A percentile compares a stretch with the other conserved stretches of the same genome.
These are phyloP conservation scores for Andrena trimmerana DNA, from an alignment of 2,888 invertebrate species.

Conservation along the genomic window DNA sequence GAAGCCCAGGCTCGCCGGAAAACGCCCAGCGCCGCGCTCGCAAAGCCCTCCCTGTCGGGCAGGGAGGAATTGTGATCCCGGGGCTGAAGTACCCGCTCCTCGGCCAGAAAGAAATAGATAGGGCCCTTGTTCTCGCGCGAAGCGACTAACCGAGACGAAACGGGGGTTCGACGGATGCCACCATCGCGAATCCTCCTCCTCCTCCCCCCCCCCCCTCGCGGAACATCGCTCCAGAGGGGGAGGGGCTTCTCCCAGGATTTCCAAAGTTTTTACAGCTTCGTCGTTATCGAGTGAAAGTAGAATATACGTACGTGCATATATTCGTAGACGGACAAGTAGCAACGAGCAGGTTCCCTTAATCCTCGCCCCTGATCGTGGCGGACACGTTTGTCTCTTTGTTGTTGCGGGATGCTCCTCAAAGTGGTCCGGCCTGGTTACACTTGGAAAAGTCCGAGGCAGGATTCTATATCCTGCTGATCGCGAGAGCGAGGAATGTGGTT, in stretches of 20 bases:
- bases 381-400: background rate
- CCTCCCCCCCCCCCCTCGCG: background rate
- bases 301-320: slow-evolving; percentile 50
- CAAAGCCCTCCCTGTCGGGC: no score
- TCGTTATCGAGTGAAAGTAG: slow-evolving; percentile 65
- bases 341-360: slow-evolving; percentile 43
- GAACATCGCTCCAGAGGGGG: background rate
- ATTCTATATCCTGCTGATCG: no score
- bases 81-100: no score
- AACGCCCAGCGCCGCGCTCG: background rate
- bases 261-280: slow-evolving; percentile 77
- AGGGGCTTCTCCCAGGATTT: slow-evolving; percentile 50
- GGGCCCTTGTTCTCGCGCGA: no score
- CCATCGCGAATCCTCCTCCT: slow-evolving; percentile 4
- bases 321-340: slow-evolving; percentile 52
- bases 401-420: no score
- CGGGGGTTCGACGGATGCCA: background rate
- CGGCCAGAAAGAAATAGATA: no score
- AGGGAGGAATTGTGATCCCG: no score
- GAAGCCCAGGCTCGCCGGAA: background rate
- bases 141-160: no score
- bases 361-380: slow-evolving; percentile 13
- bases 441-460: no score
- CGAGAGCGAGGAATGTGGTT: no score
- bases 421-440: no score